Base-by-base conservation (phyloP, 2,888 invertebrate genomes). In the Malthinus flaveolus region DNA sequence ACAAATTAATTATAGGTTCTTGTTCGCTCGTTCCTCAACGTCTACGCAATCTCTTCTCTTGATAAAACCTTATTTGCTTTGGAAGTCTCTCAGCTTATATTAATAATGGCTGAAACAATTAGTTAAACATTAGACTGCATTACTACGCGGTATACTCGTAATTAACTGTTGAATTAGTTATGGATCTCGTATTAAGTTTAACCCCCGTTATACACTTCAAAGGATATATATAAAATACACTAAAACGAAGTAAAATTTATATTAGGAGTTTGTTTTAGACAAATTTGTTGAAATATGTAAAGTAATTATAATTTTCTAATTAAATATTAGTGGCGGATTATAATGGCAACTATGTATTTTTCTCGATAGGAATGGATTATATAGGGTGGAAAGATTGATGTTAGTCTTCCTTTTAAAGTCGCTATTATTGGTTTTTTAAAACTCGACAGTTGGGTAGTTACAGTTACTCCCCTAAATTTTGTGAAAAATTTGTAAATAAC, bases 111-210 rank as follows among this genome's bases (percentile, higher is more conserved):
- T 69, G 66, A 71, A 76, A 75, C 78, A 77, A 78, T 78, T 78
- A 77, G 76, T 77, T 77, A 76, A 77, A 78, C 76, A 77, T 77
- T 76, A 74, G 75, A 68, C 71, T 75, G 76, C 73, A 76, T 78
- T 77, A 76, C 74, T 56, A 67, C 66, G 67, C 71, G 65, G 69
- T 65, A 45, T 45, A 66, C 65, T 70, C 70, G 71, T 75, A 75
- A 76, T 76, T 76, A 75, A 73, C 70, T 69, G 63, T 56, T 76
- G 75, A 76, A 76, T 76, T 71, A 75, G 63, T 75, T 67, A 76
- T 68, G 64, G 53, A 62, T 55, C 39, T 45, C 57, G 54, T 59
- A 59, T 59, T 59, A 59, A 54, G 59, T 59, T 50, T 50, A 13
- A 42, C 39, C 23, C 39, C 15, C 39, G 13, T 23, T 15, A 15